Percentiles rank a stretch among this genome's conserved stretches.
Evolutionary conservation across 2,888 invertebrate genomes (phyloP).

Genomic region (Steinernema hermaphroditum): DNA sequence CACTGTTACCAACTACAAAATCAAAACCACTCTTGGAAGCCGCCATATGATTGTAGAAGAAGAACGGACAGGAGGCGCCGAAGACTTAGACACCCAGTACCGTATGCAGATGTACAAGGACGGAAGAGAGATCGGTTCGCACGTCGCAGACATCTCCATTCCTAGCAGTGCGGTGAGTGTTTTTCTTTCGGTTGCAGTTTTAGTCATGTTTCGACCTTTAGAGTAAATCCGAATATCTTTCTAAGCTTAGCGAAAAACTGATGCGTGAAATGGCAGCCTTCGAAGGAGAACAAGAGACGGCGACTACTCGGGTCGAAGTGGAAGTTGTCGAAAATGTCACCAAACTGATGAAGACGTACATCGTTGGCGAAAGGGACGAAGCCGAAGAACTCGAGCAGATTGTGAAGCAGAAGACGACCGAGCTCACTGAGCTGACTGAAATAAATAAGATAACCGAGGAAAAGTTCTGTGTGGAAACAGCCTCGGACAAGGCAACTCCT

Average conservation of each 20-base stretch:
- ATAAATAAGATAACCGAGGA: too few species aligned
- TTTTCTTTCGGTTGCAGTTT: neutral
- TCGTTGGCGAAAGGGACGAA: slow-evolving; percentile 62
- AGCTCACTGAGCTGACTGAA: neutral
- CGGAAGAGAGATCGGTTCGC: slow-evolving; percentile 60
- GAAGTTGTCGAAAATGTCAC: slow-evolving; percentile 64
- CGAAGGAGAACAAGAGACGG: slow-evolving; percentile 54
- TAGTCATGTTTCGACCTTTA: slow-evolving; percentile 36
- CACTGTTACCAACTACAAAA: slow-evolving; percentile 63
- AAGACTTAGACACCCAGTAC: slow-evolving; percentile 38
- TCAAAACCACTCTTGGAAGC: slow-evolving; percentile 61
- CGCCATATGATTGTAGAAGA: slow-evolving; percentile 51
- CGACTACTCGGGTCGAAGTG: slow-evolving; percentile 62
- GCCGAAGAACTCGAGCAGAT: slow-evolving; percentile 44
- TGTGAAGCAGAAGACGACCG: slow-evolving; percentile 11
- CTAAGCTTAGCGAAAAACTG: slow-evolving; percentile 48
- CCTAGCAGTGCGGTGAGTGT: slow-evolving; percentile 57
- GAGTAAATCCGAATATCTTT: slow-evolving; percentile 52
- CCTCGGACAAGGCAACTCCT: slow-evolving; percentile 49
- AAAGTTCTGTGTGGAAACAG: slow-evolving; percentile 44
- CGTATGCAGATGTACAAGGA: slow-evolving; percentile 54
- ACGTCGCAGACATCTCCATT: slow-evolving; percentile 59
- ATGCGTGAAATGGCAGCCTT: slow-evolving; percentile 48
- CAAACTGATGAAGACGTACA: slow-evolving; percentile 65
- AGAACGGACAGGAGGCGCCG: slow-evolving; percentile 35